A percentile compares a stretch with the other conserved stretches of the same genome.
Conservation (phyloP, 2,888 invertebrate genomes). For the Melanchra persicariae region DNA sequence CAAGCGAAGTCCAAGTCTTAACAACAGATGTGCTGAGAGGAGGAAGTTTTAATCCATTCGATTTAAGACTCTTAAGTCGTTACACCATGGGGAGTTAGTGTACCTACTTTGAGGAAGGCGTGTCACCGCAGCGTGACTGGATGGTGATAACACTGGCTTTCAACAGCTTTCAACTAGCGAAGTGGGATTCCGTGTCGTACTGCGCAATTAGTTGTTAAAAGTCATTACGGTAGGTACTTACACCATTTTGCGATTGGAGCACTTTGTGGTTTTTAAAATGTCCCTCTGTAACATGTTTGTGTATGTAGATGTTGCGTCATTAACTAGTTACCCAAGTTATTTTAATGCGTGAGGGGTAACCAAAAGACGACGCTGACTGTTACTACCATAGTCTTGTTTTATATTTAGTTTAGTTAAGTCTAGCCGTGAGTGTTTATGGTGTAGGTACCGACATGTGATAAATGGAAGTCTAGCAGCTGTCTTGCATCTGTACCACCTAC, state of each 20-base stretch:
- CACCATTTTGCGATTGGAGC: background rate
- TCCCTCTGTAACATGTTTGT: background rate
- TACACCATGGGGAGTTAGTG: slow-evolving; percentile 30
- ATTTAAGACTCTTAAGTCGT: slow-evolving; percentile 35
- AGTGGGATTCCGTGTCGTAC: slow-evolving; percentile 10
- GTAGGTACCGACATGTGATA: slow-evolving; percentile 17
- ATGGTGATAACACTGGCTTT: slow-evolving; percentile 18
- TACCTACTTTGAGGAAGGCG: slow-evolving; percentile 5
- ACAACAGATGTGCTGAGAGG: slow-evolving; percentile 32
- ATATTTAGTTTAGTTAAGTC: background rate
- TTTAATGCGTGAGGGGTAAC: no score
- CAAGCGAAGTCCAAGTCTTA: slow-evolving; percentile 9
- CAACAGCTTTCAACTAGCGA: slow-evolving; percentile 23
- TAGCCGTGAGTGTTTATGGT: background rate
- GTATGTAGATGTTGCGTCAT: background rate
- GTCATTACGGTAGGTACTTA: background rate
- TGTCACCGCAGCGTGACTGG: slow-evolving; percentile 35
- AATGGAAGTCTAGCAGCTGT: slow-evolving; percentile 39
- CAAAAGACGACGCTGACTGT: no score
- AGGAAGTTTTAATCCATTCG: slow-evolving; percentile 63
- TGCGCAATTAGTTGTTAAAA: background rate
- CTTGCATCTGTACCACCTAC: slow-evolving; percentile 23
- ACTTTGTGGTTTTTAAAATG: background rate
- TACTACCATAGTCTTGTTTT: background rate
- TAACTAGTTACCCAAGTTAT: no score